phyloP scores from a whole-genome alignment of 2,113 vertebrate species.

The Rhodinocichla rosea region DNA sequence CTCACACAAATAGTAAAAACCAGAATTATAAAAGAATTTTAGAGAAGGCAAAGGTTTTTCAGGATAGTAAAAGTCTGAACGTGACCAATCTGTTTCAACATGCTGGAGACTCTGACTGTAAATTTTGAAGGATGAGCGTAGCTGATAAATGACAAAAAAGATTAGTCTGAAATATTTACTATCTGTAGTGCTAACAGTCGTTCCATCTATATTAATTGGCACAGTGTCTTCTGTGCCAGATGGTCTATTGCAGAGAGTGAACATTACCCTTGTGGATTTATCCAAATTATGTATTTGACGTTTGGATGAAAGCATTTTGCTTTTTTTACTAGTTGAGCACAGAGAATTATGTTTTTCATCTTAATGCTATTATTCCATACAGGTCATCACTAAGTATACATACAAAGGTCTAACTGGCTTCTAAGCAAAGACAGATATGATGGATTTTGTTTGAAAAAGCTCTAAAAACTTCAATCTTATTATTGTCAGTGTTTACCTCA shows the following conservation, averaged over 20 bases:
- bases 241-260: conserved; percentile 35
- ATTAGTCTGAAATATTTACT: conserved; percentile 32
- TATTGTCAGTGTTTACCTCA: not conserved
- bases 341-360: not conserved
- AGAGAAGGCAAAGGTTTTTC: not conserved
- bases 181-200: not conserved
- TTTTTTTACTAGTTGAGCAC: not conserved
- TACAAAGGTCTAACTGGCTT: not conserved
- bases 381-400: not conserved
- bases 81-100: not conserved
- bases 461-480: not conserved
- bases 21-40: not conserved
- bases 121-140: not conserved
- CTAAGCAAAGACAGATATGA: not conserved
- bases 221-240: conserved; percentile 36
- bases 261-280: not conserved
- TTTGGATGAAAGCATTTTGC: not conserved
- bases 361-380: not conserved
- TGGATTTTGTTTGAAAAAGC: not conserved
- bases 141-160: not conserved
- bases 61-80: not conserved
- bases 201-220: conserved; percentile 33
- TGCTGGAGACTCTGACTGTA: not conserved
- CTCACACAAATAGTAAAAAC: not conserved
- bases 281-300: conserved; percentile 25